Base-by-base conservation (phyloP, 2,888 invertebrate species). In the Hydrotaea cyrtoneurina region DNA sequence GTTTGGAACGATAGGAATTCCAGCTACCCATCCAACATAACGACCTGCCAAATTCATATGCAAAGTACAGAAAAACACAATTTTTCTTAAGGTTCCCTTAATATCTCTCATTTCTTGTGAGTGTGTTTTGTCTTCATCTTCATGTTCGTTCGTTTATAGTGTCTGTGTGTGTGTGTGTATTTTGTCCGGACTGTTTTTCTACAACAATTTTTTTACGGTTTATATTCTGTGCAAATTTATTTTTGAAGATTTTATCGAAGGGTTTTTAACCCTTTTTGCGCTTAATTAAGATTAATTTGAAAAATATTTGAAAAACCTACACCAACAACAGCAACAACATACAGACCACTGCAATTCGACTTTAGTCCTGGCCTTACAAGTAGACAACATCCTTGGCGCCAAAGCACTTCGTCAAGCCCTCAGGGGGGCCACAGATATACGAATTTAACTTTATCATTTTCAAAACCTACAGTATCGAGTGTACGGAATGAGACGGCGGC, bases 211-310 rank as follows among this genome's bases (percentile, higher is more conserved):
- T 59, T 80, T 50, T 39, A 50, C n/a, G 69, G 62, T 13, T 77
- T 73, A 57, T 80, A 69, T 83, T 71, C 39, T 75, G 74, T 72
- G 62, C 55, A 78, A 75, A 73, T 78, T 75, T 84, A 66, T 71
- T 80, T 71, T 74, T 74, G 39, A 75, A 82, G 81, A 84, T 84
- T 72, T 66, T 84, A 80, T 82, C 80, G 75, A 78, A 57, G 75
- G 71, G 53, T 76, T 80, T 23, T 23, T 81, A 80, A 86, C 86
- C 86, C 85, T 86, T 86, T 86, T 87, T 83, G 78, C 83, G 86
- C 87, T 82, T 87, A 87, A 87, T 87, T 87, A 87, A 87, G 87
- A 87, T 87, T 86, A 87, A 87, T 87, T 86, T 87, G 77, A 81
- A 85, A 80, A 84, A 85, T 82, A 85, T 86, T 82, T 83, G 17